These are phyloP conservation scores for Alloplasta piceator DNA, from an alignment of 2,888 invertebrate genomes.

Conservation along the genomic window DNA sequence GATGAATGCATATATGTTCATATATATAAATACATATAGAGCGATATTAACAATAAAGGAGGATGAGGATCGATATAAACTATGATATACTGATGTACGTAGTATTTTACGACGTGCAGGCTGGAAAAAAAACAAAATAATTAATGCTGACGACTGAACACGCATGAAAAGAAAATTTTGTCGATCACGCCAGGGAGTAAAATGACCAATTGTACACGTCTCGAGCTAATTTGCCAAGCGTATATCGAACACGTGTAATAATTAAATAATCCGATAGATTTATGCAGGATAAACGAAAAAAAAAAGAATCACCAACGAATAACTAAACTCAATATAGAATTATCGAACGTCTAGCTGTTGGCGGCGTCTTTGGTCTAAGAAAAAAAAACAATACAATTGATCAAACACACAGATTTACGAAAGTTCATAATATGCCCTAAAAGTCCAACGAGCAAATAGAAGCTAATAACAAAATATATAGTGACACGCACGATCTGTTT, in stretches of 20 bases:
- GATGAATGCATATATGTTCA: constrained; percentile 26
- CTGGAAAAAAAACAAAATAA: constrained; percentile 9
- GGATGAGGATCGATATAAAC: constrained; percentile 67
- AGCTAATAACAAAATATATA: background rate
- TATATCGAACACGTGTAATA: constrained; percentile 55
- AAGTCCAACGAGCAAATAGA: background rate
- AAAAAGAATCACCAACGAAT: background rate
- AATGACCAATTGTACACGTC: constrained; percentile 74
- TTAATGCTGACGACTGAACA: constrained; percentile 47
- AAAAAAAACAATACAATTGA: background rate
- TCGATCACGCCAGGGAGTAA: constrained; percentile 50
- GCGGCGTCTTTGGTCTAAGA: background rate
- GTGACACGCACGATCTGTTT: background rate
- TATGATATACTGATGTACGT: constrained; percentile 67
- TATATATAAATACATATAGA: constrained; percentile 63
- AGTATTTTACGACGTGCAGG: constrained; percentile 41
- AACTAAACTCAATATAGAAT: background rate
- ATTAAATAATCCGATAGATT: constrained; percentile 45
- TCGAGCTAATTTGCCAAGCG: constrained; percentile 66
- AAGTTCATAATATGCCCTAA: constrained; percentile 24
- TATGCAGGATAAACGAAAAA: background rate
- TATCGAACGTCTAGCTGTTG: background rate
- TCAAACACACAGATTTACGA: constrained; percentile 23
- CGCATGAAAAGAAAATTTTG: constrained; percentile 37
- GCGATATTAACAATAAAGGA: constrained; percentile 68